Evolutionary conservation across 2,888 invertebrate species (phyloP), one percentile per base, ranked within the genome.

Genomic region (Neuroscelio doddi): DNA sequence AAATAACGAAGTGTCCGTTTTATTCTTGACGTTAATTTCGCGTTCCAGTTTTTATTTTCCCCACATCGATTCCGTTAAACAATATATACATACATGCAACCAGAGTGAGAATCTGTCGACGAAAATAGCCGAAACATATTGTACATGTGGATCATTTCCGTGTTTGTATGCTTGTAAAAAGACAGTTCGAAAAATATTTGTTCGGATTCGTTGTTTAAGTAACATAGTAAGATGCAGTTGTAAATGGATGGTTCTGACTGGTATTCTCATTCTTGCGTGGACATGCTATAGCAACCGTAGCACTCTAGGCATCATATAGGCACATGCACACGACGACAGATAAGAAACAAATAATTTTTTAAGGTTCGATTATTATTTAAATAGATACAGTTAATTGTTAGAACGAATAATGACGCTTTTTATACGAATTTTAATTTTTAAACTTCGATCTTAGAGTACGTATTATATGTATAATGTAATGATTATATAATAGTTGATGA

Each of bases 391-490:
- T 80, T 77, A 79, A 79, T 78, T 75, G 77, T 80, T 81, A 78
- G 78, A 75, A 78, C 71, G 77, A 75, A 78, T 81, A 80, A 80
- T 75, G 80, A 82, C 78, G 83, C 83, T 83, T 83, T 83, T 83
- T 83, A 83, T 83, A 83, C 82, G 80, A 79, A 83, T 80, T 83
- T 82, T 83, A 80, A 79, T 82, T 83, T 80, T 81, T 78, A 80
- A 24, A 81, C 73, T 79, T 78, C 80, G 78, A 78, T 74, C 76
- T 79, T 80, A 81, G 72, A 75, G 72, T 80, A 79, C 71, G 72
- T 74, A 72, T 71, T 63, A 70, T 69, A 56, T 50, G 62, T 62
- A 29, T 30, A 58, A 73, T 77, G 74, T 78, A 76, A 79, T 75
- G 73, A 77, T 76, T 76, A 78, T 73, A 75, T 62, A 9, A 41